phyloP scores from a whole-genome alignment of 2,113 vertebrate genomes.

The Phylloscopus whistleri region DNA sequence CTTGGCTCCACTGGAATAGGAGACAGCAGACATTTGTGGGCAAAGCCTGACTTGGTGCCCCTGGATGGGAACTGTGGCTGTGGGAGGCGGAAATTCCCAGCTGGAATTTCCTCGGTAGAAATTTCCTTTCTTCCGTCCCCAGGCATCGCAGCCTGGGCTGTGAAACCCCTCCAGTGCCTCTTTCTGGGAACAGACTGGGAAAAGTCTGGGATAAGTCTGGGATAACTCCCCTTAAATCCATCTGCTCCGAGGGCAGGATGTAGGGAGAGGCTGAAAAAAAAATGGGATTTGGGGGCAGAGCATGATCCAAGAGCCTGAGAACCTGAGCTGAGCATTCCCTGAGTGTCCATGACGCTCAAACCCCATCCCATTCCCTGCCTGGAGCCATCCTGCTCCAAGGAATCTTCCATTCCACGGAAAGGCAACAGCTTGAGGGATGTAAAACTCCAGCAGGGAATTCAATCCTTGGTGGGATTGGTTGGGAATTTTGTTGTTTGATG shows the following conservation, averaged over 20 bases:
- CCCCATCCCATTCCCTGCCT: neutral
- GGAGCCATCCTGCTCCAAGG: neutral
- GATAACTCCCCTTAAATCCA: neutral
- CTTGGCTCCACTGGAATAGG: neutral
- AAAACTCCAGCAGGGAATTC: neutral
- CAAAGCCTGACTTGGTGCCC: neutral
- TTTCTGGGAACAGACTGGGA: neutral
- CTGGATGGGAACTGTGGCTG: neutral
- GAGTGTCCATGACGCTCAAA: accelerated
- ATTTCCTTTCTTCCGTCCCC: neutral
- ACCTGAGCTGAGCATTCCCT: neutral
- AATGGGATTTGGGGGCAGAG: neutral
- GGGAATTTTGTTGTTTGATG: neutral
- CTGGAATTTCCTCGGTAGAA: neutral
- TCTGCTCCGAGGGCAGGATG: neutral
- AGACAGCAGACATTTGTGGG: neutral
- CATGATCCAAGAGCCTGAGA: neutral
- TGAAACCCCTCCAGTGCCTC: neutral
- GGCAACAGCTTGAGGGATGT: too few relatives aligned
- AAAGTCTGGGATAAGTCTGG: neutral
- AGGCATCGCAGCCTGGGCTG: neutral
- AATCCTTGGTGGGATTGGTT: neutral
- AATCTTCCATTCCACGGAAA: neutral
- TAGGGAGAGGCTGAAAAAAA: accelerated
- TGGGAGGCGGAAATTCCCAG: neutral